phyloP scores from a whole-genome alignment of 2,888 invertebrate genomes.

The Molorchus minor region DNA sequence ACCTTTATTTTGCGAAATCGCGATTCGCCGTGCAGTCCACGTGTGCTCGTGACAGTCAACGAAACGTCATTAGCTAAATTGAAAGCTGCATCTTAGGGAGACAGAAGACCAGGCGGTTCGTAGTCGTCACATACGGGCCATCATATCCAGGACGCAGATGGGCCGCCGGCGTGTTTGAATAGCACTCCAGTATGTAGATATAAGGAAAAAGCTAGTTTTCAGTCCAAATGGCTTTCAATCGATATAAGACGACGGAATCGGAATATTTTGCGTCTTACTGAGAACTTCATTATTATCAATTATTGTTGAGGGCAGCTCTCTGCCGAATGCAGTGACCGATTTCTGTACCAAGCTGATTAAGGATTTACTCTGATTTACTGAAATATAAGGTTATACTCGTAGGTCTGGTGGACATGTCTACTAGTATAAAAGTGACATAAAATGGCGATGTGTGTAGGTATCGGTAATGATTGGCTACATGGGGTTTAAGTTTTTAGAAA shows the following conservation, averaged over 20 bases:
- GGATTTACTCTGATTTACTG: constrained; percentile 3
- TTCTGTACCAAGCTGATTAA: background rate
- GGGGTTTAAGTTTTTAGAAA: too few species aligned
- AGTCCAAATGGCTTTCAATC: constrained; percentile 58
- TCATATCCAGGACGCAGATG: constrained; percentile 44
- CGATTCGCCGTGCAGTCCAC: constrained; percentile 59
- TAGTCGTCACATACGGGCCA: constrained; percentile 43
- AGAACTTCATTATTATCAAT: constrained; percentile 48
- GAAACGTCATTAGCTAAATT: constrained; percentile 65
- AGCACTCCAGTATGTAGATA: constrained; percentile 63
- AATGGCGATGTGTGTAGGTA: too few species aligned
- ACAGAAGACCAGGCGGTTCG: constrained; percentile 51
- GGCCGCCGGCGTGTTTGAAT: constrained; percentile 59
- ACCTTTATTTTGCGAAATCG: constrained; percentile 58
- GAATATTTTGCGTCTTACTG: constrained; percentile 39
- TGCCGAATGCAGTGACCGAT: constrained; percentile 20
- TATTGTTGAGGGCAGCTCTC: constrained; percentile 20
- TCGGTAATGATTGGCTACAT: too few species aligned
- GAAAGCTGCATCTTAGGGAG: constrained; percentile 63
- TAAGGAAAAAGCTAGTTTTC: constrained; percentile 58
- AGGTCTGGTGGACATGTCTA: too few species aligned
- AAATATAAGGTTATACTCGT: too few species aligned
- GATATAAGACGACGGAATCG: constrained; percentile 54
- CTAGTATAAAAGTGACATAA: too few species aligned
- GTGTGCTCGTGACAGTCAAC: constrained; percentile 63